phyloP scores from a whole-genome alignment of 2,888 invertebrate species.

The Pycnomerus fuliginosus region DNA sequence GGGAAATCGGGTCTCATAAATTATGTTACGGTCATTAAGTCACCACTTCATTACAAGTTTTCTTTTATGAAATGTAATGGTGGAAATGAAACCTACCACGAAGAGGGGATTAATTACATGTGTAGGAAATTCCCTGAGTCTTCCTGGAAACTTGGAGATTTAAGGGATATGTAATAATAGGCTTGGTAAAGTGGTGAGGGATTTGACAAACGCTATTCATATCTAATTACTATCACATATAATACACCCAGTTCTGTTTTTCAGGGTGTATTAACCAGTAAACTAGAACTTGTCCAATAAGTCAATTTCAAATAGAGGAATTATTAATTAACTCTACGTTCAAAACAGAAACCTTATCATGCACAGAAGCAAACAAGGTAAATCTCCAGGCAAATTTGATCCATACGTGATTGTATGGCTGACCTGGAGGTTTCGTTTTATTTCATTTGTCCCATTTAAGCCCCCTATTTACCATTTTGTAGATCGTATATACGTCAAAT shows the following conservation, averaged over 20 bases:
- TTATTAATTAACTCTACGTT: too few species aligned
- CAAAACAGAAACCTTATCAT: constrained; percentile 7
- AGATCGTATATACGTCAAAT: constrained; percentile 25
- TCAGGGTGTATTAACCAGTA: too few species aligned
- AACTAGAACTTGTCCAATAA: too few species aligned
- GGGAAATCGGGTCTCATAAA: neutral
- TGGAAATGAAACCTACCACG: too few species aligned
- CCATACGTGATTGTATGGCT: constrained; percentile 24
- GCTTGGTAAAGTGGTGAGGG: constrained; percentile 4
- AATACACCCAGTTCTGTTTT: neutral
- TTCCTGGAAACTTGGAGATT: constrained; percentile 5
- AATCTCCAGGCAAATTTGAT: constrained; percentile 14
- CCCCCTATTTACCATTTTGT: constrained; percentile 26
- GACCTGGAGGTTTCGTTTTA: constrained; percentile 22
- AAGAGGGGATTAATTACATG: constrained; percentile 1
- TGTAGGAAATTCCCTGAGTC: constrained; percentile 4
- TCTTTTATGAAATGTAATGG: too few species aligned
- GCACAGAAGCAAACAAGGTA: constrained; percentile 7
- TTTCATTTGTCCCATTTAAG: constrained; percentile 25
- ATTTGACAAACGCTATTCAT: neutral
- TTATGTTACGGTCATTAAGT: constrained; percentile 1
- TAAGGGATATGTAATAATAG: constrained; percentile 13
- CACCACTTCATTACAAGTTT: too few species aligned
- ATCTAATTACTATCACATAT: constrained; percentile 2
- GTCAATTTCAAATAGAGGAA: too few species aligned